A percentile compares a stretch with the other conserved stretches of the same genome.
These are phyloP conservation scores for Anniella stebbinsi DNA, from an alignment of 2,797 vertebrate species.

Conservation along the genomic window DNA sequence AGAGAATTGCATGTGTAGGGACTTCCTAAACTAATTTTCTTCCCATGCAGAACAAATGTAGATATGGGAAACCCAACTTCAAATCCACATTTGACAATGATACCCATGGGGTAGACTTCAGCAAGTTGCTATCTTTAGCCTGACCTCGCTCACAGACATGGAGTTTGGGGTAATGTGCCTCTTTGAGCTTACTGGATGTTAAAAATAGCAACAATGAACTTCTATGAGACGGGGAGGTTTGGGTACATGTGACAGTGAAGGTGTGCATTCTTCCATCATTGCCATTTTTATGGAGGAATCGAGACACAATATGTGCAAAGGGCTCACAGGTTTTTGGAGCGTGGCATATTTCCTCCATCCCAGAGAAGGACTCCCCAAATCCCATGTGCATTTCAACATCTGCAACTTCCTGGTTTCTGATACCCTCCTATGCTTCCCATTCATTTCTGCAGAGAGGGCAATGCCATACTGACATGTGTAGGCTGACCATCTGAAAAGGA, in stretches of 20 bases:
- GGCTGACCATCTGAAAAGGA: too few species aligned
- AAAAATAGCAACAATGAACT: neutral
- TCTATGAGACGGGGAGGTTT: neutral
- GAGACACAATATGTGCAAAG: neutral
- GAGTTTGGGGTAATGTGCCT: neutral
- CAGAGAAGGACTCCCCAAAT: neutral
- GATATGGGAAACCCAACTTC: neutral
- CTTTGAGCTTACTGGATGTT: neutral
- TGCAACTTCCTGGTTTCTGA: neutral
- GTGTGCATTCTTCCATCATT: neutral
- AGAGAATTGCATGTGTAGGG: neutral
- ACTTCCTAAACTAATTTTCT: neutral
- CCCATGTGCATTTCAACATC: neutral
- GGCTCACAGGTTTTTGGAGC: neutral
- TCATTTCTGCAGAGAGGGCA: neutral
- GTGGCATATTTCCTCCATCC: neutral
- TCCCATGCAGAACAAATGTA: neutral
- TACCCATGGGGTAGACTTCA: neutral
- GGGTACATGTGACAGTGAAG: neutral
- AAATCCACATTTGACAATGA: neutral
- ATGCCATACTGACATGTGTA: neutral
- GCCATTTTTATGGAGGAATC: neutral
- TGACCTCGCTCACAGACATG: neutral
- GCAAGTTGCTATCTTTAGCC: neutral
- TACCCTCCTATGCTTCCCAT: neutral